A percentile compares a stretch with the other conserved stretches of the same genome.
phyloP scores from a whole-genome alignment of 2,888 invertebrate species.

The Calameuta idolon region DNA sequence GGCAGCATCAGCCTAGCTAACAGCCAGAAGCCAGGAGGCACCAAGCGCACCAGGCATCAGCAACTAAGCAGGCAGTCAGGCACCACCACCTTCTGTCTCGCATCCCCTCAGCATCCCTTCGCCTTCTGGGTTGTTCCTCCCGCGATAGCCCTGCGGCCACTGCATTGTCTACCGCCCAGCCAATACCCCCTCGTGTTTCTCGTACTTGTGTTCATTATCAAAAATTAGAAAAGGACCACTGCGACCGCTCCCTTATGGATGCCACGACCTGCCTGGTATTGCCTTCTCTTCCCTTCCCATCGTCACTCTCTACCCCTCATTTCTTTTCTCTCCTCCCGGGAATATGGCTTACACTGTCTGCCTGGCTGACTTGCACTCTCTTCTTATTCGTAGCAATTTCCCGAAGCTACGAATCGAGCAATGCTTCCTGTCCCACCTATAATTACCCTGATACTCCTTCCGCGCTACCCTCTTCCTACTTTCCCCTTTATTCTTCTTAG shows the following conservation, averaged over 20 bases:
- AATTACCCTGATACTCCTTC: no score
- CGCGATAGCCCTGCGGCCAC: slow-evolving; percentile 65
- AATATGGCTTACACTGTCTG: background rate
- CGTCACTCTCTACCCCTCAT: background rate
- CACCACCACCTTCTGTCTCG: slow-evolving; percentile 23
- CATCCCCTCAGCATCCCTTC: slow-evolving; percentile 40
- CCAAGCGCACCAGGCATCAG: no score
- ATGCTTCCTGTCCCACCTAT: no score
- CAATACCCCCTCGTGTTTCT: slow-evolving; percentile 62
- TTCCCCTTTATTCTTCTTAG: no score
- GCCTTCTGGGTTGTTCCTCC: slow-evolving; percentile 50
- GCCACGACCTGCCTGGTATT: no score
- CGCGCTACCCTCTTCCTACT: no score
- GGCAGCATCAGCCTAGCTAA: no score
- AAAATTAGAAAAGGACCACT: slow-evolving; percentile 34
- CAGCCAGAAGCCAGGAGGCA: no score
- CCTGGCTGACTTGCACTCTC: background rate
- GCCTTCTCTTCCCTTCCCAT: background rate
- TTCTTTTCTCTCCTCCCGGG: background rate
- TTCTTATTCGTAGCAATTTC: no score
- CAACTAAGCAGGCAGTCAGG: no score
- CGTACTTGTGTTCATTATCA: slow-evolving; percentile 64
- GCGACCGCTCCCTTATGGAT: slow-evolving; percentile 3
- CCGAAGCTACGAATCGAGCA: no score
- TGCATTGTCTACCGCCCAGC: slow-evolving; percentile 63